These are phyloP conservation scores for Camelus bactrianus DNA, from an alignment of 2,113 vertebrate species.

Conservation along the genomic window DNA sequence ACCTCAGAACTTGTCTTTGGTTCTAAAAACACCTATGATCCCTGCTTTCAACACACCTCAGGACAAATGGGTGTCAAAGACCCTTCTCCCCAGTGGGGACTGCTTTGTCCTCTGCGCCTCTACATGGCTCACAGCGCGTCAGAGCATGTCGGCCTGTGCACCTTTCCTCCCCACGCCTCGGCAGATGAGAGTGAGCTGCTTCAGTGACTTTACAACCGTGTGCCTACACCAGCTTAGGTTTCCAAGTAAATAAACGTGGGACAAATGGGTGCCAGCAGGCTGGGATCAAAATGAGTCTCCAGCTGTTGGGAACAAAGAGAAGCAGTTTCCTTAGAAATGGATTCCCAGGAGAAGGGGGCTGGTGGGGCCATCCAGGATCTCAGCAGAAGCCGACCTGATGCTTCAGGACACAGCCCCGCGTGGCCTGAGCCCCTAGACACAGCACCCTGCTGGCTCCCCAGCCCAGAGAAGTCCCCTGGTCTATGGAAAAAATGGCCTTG, in stretches of 20 bases:
- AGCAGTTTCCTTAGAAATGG: not conserved
- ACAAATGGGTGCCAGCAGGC: slow-evolving; percentile 12
- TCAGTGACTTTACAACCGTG: not conserved
- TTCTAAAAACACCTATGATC: not conserved
- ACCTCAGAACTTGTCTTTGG: not conserved
- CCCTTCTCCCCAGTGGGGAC: not conserved
- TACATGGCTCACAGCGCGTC: fast-evolving
- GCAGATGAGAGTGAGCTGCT: not conserved
- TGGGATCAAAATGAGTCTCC: slow-evolving; percentile 59
- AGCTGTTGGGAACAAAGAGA: slow-evolving; percentile 64
- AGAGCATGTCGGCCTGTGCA: not conserved
- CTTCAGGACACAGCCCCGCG: not conserved
- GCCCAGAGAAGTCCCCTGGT: not conserved
- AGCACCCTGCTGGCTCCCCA: not conserved
- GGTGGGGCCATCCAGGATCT: not conserved
- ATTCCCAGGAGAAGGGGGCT: slow-evolving; percentile 3
- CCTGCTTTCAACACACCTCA: not conserved
- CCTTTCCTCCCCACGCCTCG: not conserved
- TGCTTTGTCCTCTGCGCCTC: not conserved
- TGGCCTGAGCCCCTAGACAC: fast-evolving
- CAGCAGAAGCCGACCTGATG: fast-evolving
- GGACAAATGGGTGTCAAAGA: not conserved
- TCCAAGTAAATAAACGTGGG: slow-evolving; percentile 48
- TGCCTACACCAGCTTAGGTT: slow-evolving; percentile 23
- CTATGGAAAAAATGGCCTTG: not conserved